Evolutionary conservation across 2,797 vertebrate species (phyloP).

Genomic region (Epinephelus malabaricus): DNA sequence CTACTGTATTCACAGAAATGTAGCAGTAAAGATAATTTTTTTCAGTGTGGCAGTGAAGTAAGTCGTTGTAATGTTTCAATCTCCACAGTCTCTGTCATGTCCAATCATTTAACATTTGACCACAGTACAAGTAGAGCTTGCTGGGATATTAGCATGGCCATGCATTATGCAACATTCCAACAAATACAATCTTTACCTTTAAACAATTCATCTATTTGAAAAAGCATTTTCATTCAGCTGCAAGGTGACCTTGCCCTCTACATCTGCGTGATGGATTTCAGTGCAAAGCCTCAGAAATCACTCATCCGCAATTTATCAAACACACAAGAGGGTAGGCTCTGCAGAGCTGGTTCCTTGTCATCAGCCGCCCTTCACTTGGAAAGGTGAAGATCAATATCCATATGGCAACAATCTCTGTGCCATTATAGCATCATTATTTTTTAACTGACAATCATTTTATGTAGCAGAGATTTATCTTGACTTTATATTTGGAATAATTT

Average conservation of each 20-base stretch:
- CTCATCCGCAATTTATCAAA: constrained; percentile 41
- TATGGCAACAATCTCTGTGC: neutral
- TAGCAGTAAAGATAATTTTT: constrained; percentile 11
- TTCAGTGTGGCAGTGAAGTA: neutral
- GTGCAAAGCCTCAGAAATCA: constrained; percentile 44
- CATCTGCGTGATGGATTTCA: constrained; percentile 47
- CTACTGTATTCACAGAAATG: neutral
- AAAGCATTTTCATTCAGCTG: constrained; percentile 43
- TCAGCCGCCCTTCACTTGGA: constrained; percentile 21
- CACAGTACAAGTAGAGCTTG: neutral
- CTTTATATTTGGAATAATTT: neutral
- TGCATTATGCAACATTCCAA: constrained; percentile 39
- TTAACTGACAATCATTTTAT: neutral
- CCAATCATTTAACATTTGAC: constrained; percentile 15
- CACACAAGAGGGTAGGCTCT: constrained; percentile 2
- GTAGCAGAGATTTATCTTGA: neutral
- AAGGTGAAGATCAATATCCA: constrained; percentile 18
- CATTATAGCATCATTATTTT: constrained; percentile 16
- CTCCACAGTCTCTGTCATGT: constrained; percentile 2
- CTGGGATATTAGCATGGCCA: constrained; percentile 16
- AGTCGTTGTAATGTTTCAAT: constrained; percentile 15
- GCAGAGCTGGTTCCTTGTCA: neutral
- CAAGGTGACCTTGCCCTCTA: constrained; percentile 60
- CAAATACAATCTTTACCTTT: constrained; percentile 28
- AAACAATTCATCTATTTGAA: constrained; percentile 48